These are phyloP conservation scores for Chelonus formosanus DNA, from an alignment of 2,888 invertebrate genomes.

Conservation along the genomic window DNA sequence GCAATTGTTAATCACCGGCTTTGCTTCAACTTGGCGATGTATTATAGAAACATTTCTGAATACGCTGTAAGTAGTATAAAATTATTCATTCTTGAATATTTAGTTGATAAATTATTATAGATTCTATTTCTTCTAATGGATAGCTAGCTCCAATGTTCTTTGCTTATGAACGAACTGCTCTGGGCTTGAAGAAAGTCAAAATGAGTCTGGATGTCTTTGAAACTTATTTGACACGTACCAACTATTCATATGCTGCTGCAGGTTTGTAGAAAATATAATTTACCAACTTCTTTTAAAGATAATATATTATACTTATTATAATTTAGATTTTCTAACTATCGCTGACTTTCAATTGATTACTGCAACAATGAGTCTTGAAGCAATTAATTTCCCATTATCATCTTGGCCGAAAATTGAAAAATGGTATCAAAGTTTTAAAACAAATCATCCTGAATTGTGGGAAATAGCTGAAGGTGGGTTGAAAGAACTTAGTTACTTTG, in stretches of 20 bases:
- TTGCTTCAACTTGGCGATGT: slow-evolving; percentile 80
- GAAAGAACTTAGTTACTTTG: slow-evolving; percentile 74
- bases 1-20: slow-evolving; percentile 82
- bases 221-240: slow-evolving; percentile 71
- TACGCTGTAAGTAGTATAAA: slow-evolving; percentile 68
- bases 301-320: slow-evolving; percentile 2
- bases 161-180: slow-evolving; percentile 75
- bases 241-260: slow-evolving; percentile 73
- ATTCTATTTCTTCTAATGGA: slow-evolving; percentile 43
- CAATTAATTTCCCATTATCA: slow-evolving; percentile 73
- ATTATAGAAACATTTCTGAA: slow-evolving; percentile 75
- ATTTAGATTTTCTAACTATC: slow-evolving; percentile 73
- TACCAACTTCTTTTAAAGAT: slow-evolving; percentile 18
- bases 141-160: slow-evolving; percentile 82
- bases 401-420: slow-evolving; percentile 69
- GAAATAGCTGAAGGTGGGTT: slow-evolving; percentile 74
- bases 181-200: slow-evolving; percentile 74
- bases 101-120: slow-evolving; percentile 25
- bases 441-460: slow-evolving; percentile 75
- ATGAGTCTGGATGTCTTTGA: slow-evolving; percentile 75
- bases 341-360: slow-evolving; percentile 79
- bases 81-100: neutral
- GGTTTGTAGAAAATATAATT: slow-evolving; percentile 55
- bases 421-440: slow-evolving; percentile 79
- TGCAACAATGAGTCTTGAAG: slow-evolving; percentile 78